These are phyloP conservation scores for Phasia obesa DNA, from an alignment of 2,888 invertebrate species.

Conservation along the genomic window DNA sequence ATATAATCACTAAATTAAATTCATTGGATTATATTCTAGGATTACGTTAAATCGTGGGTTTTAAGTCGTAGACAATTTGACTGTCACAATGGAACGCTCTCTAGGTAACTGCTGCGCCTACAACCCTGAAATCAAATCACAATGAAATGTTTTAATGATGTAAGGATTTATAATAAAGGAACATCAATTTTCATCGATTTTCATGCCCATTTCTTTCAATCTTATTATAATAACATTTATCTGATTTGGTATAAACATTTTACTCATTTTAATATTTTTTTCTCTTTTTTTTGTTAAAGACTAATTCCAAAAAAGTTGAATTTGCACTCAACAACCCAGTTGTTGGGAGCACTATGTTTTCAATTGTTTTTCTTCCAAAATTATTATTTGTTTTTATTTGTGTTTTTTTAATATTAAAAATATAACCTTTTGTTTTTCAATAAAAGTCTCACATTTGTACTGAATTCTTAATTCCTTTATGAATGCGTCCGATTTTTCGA, in stretches of 20 bases:
- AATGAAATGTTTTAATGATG: too few relatives aligned
- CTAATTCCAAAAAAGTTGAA: constrained; percentile 23
- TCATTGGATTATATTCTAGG: too few relatives aligned
- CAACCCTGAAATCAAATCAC: too few relatives aligned
- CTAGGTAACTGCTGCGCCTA: too few relatives aligned
- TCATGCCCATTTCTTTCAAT: background rate
- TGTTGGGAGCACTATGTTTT: background rate
- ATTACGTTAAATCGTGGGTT: too few relatives aligned
- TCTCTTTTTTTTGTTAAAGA: background rate
- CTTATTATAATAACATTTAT: background rate
- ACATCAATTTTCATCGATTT: background rate
- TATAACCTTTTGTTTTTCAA: constrained; percentile 58
- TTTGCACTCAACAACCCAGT: background rate
- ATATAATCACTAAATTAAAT: too few relatives aligned
- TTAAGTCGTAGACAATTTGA: too few relatives aligned
- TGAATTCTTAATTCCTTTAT: constrained; percentile 55
- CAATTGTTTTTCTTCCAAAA: constrained; percentile 21
- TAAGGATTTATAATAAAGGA: too few relatives aligned
- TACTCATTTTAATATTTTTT: background rate
- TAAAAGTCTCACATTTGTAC: constrained; percentile 65
- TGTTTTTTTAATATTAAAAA: constrained; percentile 12
- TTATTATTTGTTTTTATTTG: background rate
- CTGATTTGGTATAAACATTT: constrained; percentile 40
- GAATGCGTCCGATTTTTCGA: constrained; percentile 75
- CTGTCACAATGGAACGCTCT: too few relatives aligned